Evolutionary conservation across 2,888 invertebrate genomes (phyloP), one percentile per base, ranked within the genome.

Genomic region (Zaprionus bogoriensis): DNA sequence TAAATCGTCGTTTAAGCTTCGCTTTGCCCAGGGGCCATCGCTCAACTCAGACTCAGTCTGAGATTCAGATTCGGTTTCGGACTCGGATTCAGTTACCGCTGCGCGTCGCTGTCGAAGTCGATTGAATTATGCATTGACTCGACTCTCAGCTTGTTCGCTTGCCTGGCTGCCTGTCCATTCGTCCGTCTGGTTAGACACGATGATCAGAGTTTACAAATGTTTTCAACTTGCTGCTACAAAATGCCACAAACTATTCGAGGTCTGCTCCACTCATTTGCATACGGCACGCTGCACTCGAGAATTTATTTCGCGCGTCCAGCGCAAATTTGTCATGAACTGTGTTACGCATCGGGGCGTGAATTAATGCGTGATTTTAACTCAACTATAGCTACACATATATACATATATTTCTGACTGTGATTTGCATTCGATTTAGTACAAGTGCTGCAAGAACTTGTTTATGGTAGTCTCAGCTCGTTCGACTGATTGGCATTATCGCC

Each of bases 1-100:
- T 44, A 65, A 86, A 80, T 72, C 63, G 60, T 30, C 57, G 65
- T 57, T 73, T 67, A 82, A 69, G 52, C 54, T 55, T 42, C 22
- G 47, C 51, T 55, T 66, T 67, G 55, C 50, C 70, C 63, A 45
- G 55, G 48, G 64, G 67, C 36, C 61, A 55, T 47, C 32, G 22
- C 45, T 28, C 30, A 17, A 36, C 25, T 23, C 46, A 47, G 6
- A 28, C 25, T 30, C 39, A 27, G 19, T 53, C 22, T 42, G 27
- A 12, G 20, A 46, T 28, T 42, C 36, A 12, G 20, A 46, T 12
- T 45, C 54, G 23, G 27, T 6, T 30, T 25, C 32, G 38, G 10
- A 36, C n/a, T n/a, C n/a, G n/a, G n/a, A n/a, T n/a, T n/a, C n/a
- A n/a, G n/a, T n/a, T n/a, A n/a, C n/a, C n/a, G n/a, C n/a, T n/a